phyloP scores from a whole-genome alignment of 2,113 vertebrate genomes.

The human (Homo sapiens) region GRCh38 chr14:79411001-79411500 shows the following conservation, averaged over 20 bases:
- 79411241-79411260: background rate
- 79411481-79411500: background rate
- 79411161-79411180: background rate
- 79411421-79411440: background rate
- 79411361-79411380: background rate
- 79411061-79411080: background rate
- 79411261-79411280: background rate
- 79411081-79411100: background rate
- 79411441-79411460: background rate
- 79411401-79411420: background rate
- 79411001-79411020: background rate
- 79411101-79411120: background rate
- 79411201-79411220: background rate
- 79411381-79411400: accelerated
- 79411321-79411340: background rate
- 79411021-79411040: background rate
- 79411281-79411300: background rate
- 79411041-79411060: background rate
- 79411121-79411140: background rate
- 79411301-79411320: background rate
- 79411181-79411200: background rate
- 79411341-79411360: background rate
- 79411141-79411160: background rate
- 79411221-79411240: background rate
- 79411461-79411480: background rate